Evolutionary conservation across 2,888 invertebrate species (phyloP).

Genomic region (Crepidodera aurea): DNA sequence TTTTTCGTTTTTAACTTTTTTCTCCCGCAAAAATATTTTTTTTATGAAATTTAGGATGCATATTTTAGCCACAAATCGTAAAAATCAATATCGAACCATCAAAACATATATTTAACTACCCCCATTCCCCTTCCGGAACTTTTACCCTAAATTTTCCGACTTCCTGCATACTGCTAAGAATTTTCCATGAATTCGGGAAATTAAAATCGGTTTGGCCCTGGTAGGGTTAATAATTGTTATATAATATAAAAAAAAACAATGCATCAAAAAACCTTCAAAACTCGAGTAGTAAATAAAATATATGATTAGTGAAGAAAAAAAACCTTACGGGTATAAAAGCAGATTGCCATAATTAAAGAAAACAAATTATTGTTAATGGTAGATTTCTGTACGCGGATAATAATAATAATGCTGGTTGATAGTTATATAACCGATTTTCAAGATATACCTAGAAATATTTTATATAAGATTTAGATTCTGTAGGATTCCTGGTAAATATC

Average conservation of each 20-base stretch:
- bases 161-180: too few species aligned
- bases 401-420: neutral
- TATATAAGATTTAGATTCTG: slow-evolving; percentile 4
- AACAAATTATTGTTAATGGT: slow-evolving; percentile 11
- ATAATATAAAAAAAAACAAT: neutral
- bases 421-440: slow-evolving; percentile 6
- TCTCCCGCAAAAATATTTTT: too few species aligned
- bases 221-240: too few species aligned
- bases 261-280: neutral
- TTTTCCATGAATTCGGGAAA: too few species aligned
- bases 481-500: neutral
- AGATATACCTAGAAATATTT: neutral
- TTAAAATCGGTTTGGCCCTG: too few species aligned
- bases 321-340: neutral
- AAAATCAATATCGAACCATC: too few species aligned
- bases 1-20: too few species aligned
- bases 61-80: too few species aligned
- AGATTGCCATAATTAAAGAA: slow-evolving; percentile 2
- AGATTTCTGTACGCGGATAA: slow-evolving; percentile 7
- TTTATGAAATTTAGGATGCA: too few species aligned
- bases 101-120: too few species aligned
- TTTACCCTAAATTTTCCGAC: too few species aligned
- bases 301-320: neutral
- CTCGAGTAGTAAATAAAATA: neutral
- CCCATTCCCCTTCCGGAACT: too few species aligned